These are phyloP conservation scores for Lophotriccus pileatus DNA, from an alignment of 2,797 vertebrate species.

Conservation along the genomic window DNA sequence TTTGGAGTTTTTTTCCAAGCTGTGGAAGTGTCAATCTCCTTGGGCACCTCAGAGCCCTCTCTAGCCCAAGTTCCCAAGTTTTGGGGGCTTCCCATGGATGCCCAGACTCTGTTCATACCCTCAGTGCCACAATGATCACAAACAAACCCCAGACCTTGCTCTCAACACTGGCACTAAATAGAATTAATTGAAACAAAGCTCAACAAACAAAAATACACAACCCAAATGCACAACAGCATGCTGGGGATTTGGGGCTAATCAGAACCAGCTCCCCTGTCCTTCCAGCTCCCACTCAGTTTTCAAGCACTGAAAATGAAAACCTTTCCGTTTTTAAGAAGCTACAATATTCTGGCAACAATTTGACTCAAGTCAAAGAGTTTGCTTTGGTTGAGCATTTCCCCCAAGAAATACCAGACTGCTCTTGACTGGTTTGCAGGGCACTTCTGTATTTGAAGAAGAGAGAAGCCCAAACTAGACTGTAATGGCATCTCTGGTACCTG, in stretches of 20 bases:
- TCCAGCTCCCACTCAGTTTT: slow-evolving; percentile 42
- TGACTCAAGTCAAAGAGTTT: not conserved
- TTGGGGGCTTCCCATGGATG: not conserved
- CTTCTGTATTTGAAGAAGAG: not conserved
- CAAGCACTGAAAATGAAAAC: slow-evolving; percentile 39
- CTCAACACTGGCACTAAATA: not conserved
- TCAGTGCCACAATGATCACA: rapidly evolving
- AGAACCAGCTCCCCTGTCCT: slow-evolving; percentile 37
- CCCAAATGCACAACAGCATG: not conserved
- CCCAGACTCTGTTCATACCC: not conserved
- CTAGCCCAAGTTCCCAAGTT: not conserved
- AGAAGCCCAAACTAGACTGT: not conserved
- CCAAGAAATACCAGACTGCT: not conserved
- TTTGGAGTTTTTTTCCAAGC: not conserved
- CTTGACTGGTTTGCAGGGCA: not conserved
- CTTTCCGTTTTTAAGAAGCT: not conserved
- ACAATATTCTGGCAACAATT: not conserved
- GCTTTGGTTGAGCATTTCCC: not conserved
- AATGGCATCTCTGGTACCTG: not conserved
- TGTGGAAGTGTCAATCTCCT: not conserved
- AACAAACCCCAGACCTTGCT: not conserved
- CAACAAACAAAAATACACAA: slow-evolving; percentile 34
- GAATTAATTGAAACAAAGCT: not conserved
- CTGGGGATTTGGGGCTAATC: slow-evolving; percentile 20
- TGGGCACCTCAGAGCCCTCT: not conserved